These are phyloP conservation scores for Mormyrus lacerda DNA, from an alignment of 2,113 vertebrate genomes.

Conservation along the genomic window DNA sequence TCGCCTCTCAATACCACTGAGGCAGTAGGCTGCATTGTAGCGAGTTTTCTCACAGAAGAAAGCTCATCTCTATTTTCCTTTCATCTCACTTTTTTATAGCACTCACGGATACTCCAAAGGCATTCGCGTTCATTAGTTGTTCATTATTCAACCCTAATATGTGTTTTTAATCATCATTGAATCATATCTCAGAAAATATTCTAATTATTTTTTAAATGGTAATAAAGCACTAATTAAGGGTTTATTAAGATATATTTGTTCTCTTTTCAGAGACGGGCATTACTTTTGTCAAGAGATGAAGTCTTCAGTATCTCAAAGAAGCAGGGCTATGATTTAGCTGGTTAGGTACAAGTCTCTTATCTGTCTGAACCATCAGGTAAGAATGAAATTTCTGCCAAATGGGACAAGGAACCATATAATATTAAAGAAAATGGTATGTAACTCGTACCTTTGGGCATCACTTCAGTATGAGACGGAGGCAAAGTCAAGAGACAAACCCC, in stretches of 20 bases:
- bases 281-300: background rate
- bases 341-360: background rate
- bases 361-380: background rate
- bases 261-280: background rate
- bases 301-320: background rate
- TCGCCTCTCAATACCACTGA: background rate
- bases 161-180: background rate
- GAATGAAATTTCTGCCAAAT: background rate
- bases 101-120: background rate
- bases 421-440: background rate
- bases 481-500: background rate
- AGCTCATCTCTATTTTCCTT: background rate
- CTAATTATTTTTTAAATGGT: background rate
- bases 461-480: background rate
- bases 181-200: constrained; percentile 4
- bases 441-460: background rate
- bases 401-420: background rate
- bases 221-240: constrained; percentile 2
- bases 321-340: background rate
- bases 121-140: background rate
- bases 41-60: background rate
- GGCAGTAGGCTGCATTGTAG: background rate
- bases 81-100: background rate
- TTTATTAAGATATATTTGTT: constrained; percentile 9
- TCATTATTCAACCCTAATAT: constrained; percentile 2